Conservation (phyloP, 2,888 invertebrate species). For the Scaptomyza cyrtandrae region DNA sequence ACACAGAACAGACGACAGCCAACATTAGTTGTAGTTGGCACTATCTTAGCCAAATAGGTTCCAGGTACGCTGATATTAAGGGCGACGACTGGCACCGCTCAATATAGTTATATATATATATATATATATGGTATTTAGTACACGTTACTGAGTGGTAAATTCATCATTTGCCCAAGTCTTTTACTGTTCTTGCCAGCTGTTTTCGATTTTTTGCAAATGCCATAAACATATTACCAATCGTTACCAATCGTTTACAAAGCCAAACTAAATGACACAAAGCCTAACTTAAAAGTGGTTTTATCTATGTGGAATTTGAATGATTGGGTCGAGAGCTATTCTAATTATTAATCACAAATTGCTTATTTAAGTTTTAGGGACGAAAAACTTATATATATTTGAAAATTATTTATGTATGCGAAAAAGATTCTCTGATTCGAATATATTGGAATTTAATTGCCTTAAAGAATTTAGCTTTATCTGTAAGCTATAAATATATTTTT, state of each 20-base stretch:
- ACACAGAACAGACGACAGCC: conserved; percentile 37
- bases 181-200: conserved; percentile 57
- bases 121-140: conserved; percentile 11
- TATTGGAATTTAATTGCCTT: too few species aligned
- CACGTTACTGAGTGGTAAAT: conserved; percentile 41
- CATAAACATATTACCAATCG: conserved; percentile 17
- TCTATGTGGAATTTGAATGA: not conserved
- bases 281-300: not conserved
- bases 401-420: too few species aligned
- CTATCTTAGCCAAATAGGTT: conserved; percentile 36
- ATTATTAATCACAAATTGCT: too few species aligned
- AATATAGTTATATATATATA: not conserved
- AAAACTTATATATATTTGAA: too few species aligned
- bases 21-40: conserved; percentile 25
- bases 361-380: too few species aligned
- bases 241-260: conserved; percentile 36
- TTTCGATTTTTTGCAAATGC: conserved; percentile 24
- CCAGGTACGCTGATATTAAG: conserved; percentile 41
- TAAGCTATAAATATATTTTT: too few species aligned
- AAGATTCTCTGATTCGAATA: too few species aligned
- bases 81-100: conserved; percentile 54
- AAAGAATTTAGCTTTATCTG: too few species aligned
- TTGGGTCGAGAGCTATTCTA: not conserved
- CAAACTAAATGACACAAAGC: conserved; percentile 14
- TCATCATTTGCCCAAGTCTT: conserved; percentile 12